These are phyloP conservation scores for Phenganax subtilis DNA, from an alignment of 92 coral and sea anemone species.

Conservation along the genomic window DNA sequence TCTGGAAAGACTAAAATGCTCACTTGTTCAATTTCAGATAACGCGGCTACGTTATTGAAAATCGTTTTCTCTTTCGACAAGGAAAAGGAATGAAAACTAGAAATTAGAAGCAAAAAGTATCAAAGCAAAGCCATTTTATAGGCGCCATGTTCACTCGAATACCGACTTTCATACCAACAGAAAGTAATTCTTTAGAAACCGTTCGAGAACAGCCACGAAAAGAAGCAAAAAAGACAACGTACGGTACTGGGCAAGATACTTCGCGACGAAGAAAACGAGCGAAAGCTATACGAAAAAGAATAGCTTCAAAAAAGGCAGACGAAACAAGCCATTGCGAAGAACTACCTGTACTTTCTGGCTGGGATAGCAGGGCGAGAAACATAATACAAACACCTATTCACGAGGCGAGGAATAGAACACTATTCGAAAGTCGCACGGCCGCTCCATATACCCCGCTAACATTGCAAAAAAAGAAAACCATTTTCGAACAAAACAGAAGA, in stretches of 20 bases:
- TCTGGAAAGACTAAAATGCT: background rate
- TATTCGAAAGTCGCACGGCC: constrained; percentile 10
- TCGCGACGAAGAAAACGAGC: constrained; percentile 18
- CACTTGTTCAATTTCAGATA: background rate
- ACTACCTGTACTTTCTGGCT: constrained; percentile 8
- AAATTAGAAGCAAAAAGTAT: background rate
- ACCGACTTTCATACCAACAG: constrained; percentile 32
- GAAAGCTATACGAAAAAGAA: constrained; percentile 22
- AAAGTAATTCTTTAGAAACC: background rate
- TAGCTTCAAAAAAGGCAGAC: background rate
- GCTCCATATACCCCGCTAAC: constrained; percentile 2
- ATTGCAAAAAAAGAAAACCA: background rate
- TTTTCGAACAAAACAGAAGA: constrained; percentile 1
- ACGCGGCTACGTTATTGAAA: background rate
- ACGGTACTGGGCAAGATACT: background rate
- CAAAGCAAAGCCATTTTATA: background rate
- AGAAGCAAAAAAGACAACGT: constrained; percentile 1
- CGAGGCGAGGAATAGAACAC: background rate
- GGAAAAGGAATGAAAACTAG: background rate
- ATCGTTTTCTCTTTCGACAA: background rate
- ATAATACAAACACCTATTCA: constrained; percentile 3
- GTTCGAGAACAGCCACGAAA: constrained; percentile 11
- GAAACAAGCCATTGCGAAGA: background rate
- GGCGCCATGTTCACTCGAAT: constrained; percentile 28
- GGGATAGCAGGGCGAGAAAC: background rate